Conservation (phyloP, 2,113 vertebrate species). For the Ophthalmotilapia sp. region DNA sequence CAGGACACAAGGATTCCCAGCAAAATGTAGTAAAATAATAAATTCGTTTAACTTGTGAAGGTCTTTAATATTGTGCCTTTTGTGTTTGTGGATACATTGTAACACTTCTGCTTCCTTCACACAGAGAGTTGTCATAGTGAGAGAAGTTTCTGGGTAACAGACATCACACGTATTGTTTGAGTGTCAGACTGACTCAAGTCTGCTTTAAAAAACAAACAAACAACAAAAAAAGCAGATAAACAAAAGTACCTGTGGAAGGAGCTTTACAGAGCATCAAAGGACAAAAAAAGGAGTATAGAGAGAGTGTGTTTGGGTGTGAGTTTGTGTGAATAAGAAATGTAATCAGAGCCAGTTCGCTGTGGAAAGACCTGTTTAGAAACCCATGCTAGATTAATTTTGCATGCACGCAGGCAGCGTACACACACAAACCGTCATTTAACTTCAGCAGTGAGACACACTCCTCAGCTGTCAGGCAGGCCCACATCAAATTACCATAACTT, state of each 20-base stretch:
- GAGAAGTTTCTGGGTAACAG: not conserved
- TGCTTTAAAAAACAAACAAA: not conserved
- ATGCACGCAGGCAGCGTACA: not conserved
- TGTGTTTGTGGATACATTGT: not conserved
- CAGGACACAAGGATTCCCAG: not conserved
- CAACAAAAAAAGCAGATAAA: not conserved
- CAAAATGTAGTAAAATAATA: not conserved
- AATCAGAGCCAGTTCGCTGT: constrained; percentile 41
- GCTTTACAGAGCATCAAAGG: not conserved
- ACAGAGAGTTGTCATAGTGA: not conserved
- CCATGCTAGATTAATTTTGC: constrained; percentile 15
- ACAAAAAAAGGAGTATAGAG: not conserved
- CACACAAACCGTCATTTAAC: not conserved
- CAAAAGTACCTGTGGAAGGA: not conserved
- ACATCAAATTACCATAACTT: not conserved
- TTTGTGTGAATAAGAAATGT: constrained; percentile 42
- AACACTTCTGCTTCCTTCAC: not conserved
- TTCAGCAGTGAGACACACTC: not conserved
- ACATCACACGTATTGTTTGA: not conserved
- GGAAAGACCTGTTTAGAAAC: constrained; percentile 14
- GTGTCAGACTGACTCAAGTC: not conserved
- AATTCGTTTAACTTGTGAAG: not conserved
- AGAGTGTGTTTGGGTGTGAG: not conserved
- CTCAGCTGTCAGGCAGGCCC: not conserved
- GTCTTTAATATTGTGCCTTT: not conserved